Evolutionary conservation across 1,140 invertebrate genomes (phyloP).

Genomic region (Drosophila nigromelanica): DNA sequence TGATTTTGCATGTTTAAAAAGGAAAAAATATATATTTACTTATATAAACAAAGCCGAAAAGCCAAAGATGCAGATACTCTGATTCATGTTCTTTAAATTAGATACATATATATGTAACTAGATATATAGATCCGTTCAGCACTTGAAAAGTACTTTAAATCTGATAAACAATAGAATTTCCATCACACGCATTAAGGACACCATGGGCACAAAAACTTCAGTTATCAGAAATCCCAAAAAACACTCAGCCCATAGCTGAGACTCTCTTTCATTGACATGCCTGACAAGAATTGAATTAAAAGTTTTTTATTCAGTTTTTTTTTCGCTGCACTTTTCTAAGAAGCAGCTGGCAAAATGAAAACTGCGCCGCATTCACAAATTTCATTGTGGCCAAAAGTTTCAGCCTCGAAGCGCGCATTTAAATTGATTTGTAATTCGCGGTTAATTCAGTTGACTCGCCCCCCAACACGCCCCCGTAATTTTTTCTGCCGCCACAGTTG

Average conservation of each 20-base stretch:
- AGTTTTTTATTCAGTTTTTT: slow-evolving; percentile 35
- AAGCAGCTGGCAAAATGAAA: slow-evolving; percentile 35
- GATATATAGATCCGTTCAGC: slow-evolving; percentile 18
- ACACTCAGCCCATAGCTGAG: background rate
- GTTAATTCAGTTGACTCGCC: slow-evolving; percentile 54
- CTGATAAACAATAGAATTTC: slow-evolving; percentile 57
- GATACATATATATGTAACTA: background rate
- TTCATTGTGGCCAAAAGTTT: slow-evolving; percentile 57
- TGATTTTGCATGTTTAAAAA: slow-evolving; percentile 77
- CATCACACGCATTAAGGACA: background rate
- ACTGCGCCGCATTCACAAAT: slow-evolving; percentile 20
- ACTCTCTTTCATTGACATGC: slow-evolving; percentile 66
- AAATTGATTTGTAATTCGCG: slow-evolving; percentile 78
- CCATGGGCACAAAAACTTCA: background rate
- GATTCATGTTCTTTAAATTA: background rate
- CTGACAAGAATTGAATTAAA: slow-evolving; percentile 78
- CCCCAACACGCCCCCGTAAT: background rate
- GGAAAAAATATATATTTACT: background rate
- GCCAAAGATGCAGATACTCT: slow-evolving; percentile 1
- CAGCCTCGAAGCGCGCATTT: slow-evolving; percentile 50
- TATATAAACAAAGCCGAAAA: background rate
- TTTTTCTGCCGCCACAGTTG: background rate
- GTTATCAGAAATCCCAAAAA: background rate
- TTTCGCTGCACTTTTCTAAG: slow-evolving; percentile 25
- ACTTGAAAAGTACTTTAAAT: slow-evolving; percentile 67